Conservation (phyloP, 2,888 invertebrate species). For the Drosophila robusta region DNA sequence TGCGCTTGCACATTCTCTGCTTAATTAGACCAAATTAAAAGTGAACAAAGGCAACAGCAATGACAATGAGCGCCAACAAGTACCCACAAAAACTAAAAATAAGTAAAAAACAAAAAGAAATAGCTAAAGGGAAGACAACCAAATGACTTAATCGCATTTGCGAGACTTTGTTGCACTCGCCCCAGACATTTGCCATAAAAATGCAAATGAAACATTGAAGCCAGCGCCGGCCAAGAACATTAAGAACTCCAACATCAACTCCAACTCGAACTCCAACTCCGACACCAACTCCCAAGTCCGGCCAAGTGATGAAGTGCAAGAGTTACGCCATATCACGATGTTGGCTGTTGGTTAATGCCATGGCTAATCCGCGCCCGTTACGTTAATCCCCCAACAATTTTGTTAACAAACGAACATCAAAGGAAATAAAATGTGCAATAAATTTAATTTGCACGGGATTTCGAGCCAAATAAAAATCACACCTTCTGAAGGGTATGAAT, state of each 20-base stretch:
- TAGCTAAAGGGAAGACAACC: conserved; percentile 40
- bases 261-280: conserved; percentile 11
- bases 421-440: conserved; percentile 84
- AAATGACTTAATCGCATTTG: conserved; percentile 79
- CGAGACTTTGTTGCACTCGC: conserved; percentile 68
- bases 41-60: conserved; percentile 52
- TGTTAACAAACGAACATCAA: conserved; percentile 82
- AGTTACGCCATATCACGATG: conserved; percentile 77
- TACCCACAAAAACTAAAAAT: conserved; percentile 27
- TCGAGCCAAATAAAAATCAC: conserved; percentile 56
- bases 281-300: conserved; percentile 11
- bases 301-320: conserved; percentile 72
- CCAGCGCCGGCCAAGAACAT: conserved; percentile 13
- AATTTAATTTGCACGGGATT: conserved; percentile 76
- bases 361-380: conserved; percentile 75
- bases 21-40: conserved; percentile 75
- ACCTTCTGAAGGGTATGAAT: conserved; percentile 55
- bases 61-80: conserved; percentile 51
- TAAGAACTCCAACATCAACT: conserved; percentile 17
- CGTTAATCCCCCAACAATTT: conserved; percentile 76
- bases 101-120: conserved; percentile 6
- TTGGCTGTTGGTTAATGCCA: conserved; percentile 74
- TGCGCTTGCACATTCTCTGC: conserved; percentile 44
- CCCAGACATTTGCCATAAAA: conserved; percentile 70
- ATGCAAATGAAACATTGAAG: conserved; percentile 74